Percentiles rank a stretch among this genome's conserved stretches.
These are phyloP conservation scores for Aphelocoma coerulescens DNA, from an alignment of 2,113 vertebrate species.

Conservation along the genomic window DNA sequence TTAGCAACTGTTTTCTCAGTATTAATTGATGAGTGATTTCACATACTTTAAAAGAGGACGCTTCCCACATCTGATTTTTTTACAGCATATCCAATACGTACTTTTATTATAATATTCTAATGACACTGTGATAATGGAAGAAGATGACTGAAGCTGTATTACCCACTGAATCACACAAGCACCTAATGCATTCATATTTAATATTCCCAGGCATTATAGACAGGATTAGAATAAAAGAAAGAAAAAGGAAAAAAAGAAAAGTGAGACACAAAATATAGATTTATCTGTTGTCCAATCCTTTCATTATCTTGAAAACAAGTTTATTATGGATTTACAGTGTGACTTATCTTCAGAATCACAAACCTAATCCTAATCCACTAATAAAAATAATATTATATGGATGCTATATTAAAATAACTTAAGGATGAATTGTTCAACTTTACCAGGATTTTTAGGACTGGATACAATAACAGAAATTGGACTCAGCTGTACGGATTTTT, in stretches of 20 bases:
- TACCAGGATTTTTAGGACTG: slow-evolving; percentile 37
- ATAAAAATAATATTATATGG: background rate
- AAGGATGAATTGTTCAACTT: slow-evolving; percentile 28
- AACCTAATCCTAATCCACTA: background rate
- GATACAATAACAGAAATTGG: slow-evolving; percentile 60
- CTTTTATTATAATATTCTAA: background rate
- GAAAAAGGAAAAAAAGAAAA: background rate
- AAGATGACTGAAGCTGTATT: background rate
- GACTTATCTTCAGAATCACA: background rate
- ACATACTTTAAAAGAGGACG: background rate
- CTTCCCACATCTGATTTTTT: background rate
- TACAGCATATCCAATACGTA: background rate
- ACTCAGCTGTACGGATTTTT: slow-evolving; percentile 60
- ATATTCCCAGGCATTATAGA: background rate
- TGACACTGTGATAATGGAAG: background rate
- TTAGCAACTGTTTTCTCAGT: background rate
- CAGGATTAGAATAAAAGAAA: background rate
- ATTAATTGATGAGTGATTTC: background rate
- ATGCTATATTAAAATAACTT: slow-evolving; percentile 32
- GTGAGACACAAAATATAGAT: background rate
- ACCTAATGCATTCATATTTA: background rate
- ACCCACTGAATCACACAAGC: background rate
- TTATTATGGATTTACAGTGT: background rate
- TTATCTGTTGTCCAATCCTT: background rate
- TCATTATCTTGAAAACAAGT: background rate